Conservation (phyloP, 30 jellyfish, hydroid and myxozoan species). For the Hydra vulgaris region DNA sequence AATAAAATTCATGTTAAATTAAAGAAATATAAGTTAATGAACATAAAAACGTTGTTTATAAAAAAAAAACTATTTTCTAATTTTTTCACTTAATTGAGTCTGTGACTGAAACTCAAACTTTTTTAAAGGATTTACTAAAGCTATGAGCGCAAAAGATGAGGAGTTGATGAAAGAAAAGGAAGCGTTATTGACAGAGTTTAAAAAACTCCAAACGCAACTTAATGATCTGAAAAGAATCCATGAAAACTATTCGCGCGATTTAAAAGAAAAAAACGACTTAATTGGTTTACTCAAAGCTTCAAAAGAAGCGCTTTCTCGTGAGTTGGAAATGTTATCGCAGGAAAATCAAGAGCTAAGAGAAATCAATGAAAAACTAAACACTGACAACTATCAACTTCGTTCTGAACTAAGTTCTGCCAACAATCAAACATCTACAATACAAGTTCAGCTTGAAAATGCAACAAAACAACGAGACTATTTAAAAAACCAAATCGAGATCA, state of each 20-base stretch:
- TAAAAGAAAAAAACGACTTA: slow-evolving; percentile 59
- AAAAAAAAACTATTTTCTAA: no score
- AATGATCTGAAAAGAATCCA: slow-evolving; percentile 73
- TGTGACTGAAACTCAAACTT: no score
- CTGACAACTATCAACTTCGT: slow-evolving; percentile 76
- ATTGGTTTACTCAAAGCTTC: slow-evolving; percentile 68
- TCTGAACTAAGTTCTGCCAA: slow-evolving; percentile 36
- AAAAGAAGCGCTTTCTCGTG: slow-evolving; percentile 49
- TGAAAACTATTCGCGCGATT: slow-evolving; percentile 66
- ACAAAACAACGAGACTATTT: slow-evolving; percentile 69
- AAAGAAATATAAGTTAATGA: no score
- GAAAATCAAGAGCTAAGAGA: slow-evolving; percentile 57
- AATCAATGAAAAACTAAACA: slow-evolving; percentile 42
- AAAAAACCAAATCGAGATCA: slow-evolving; percentile 59
- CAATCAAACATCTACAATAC: slow-evolving; percentile 58
- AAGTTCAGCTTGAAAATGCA: slow-evolving; percentile 74
- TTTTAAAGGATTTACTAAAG: slow-evolving; percentile 39
- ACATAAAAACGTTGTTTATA: no score
- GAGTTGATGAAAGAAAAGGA: slow-evolving; percentile 70
- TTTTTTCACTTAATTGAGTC: no score
- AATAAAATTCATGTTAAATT: no score
- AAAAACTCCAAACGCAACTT: slow-evolving; percentile 57
- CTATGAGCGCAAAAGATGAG: slow-evolving; percentile 52
- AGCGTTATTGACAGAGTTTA: slow-evolving; percentile 78
- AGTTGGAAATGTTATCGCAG: slow-evolving; percentile 41